These are phyloP conservation scores for Cinclus cinclus DNA, from an alignment of 2,113 vertebrate genomes.

Conservation along the genomic window DNA sequence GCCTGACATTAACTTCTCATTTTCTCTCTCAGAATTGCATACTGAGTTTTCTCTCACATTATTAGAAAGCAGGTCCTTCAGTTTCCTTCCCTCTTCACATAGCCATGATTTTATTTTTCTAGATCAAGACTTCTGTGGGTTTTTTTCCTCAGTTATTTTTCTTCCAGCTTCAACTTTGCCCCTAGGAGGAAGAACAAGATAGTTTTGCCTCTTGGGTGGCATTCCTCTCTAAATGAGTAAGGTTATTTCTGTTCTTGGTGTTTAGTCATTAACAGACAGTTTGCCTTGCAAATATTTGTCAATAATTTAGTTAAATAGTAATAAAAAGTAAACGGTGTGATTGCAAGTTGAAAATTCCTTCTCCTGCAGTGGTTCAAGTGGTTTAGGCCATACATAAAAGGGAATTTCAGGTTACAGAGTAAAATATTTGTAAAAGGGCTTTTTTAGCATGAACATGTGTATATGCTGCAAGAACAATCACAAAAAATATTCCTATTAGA, in stretches of 20 bases:
- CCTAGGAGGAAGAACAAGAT: background rate
- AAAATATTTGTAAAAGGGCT: background rate
- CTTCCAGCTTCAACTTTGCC: background rate
- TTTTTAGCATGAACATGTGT: background rate
- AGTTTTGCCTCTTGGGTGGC: background rate
- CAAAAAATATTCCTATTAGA: background rate
- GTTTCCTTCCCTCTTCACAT: background rate
- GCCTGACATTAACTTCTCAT: background rate
- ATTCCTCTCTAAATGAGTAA: background rate
- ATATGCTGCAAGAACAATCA: background rate
- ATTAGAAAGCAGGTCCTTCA: background rate
- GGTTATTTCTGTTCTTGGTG: slow-evolving; percentile 14
- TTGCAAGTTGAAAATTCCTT: slow-evolving; percentile 15
- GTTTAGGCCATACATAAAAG: background rate
- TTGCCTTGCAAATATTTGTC: slow-evolving; percentile 54
- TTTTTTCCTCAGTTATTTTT: background rate
- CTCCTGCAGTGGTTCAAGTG: background rate
- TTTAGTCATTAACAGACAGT: slow-evolving; percentile 45
- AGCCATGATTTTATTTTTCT: background rate
- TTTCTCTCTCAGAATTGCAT: background rate
- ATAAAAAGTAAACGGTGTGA: background rate
- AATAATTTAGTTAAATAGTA: slow-evolving; percentile 47
- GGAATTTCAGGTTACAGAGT: background rate
- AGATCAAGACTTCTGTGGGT: background rate
- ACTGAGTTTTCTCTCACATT: background rate